phyloP scores from a whole-genome alignment of 2,797 vertebrate genomes.

The Danio tinwini region DNA sequence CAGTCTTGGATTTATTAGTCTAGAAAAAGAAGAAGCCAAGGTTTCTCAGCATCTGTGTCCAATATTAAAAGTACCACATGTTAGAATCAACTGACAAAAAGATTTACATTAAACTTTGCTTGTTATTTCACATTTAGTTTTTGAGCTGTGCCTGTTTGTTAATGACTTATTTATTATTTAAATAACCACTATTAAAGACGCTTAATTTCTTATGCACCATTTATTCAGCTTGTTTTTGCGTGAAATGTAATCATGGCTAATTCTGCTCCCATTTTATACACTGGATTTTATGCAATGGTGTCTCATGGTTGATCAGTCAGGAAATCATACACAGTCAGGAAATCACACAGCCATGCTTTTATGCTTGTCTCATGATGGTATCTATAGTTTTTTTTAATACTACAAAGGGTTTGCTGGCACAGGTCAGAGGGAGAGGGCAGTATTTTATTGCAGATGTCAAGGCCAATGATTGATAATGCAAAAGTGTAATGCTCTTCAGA shows the following conservation, averaged over 20 bases:
- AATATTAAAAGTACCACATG: slow-evolving; percentile 50
- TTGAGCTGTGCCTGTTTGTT: neutral
- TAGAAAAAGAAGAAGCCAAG: slow-evolving; percentile 45
- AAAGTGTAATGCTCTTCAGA: slow-evolving; percentile 30
- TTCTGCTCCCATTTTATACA: neutral
- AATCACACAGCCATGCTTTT: neutral
- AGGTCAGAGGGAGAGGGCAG: slow-evolving; percentile 16
- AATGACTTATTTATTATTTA: neutral
- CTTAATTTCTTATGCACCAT: neutral
- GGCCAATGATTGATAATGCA: slow-evolving; percentile 16
- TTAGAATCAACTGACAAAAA: slow-evolving; percentile 5
- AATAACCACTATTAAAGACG: neutral
- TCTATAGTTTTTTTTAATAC: neutral
- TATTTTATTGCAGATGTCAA: slow-evolving; percentile 54
- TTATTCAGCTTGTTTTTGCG: neutral
- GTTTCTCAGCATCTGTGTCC: slow-evolving; percentile 66
- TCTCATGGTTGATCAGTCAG: neutral
- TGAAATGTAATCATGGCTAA: neutral
- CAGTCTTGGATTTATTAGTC: slow-evolving; percentile 53
- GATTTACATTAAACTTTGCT: neutral
- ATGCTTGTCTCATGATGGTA: slow-evolving; percentile 16
- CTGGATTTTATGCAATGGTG: neutral
- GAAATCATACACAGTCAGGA: neutral
- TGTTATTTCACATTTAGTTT: neutral
- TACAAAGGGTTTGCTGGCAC: slow-evolving; percentile 6